Base-by-base conservation (phyloP, 2,797 vertebrate genomes). In the Pseudomugil gertrudae region DNA sequence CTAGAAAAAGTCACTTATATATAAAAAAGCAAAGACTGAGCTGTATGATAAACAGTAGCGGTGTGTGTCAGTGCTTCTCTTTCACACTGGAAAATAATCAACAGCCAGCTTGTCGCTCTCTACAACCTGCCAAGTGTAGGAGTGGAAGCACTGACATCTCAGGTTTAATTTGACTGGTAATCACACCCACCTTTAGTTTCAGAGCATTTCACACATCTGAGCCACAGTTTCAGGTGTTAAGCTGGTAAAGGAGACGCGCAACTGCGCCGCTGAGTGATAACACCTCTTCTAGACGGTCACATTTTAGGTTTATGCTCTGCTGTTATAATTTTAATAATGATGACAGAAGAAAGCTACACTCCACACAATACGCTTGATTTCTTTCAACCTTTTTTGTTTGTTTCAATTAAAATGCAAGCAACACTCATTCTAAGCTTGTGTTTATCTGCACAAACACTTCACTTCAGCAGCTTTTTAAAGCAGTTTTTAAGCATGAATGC, bases 81-180 rank as follows among this genome's bases (percentile, higher is more conserved):
- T 87, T 90, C 78, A 79, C 84, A 55, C 83, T 66, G 66, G 64
- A 83, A 84, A 87, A 89, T 87, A 88, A 89, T 89, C 89, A 88
- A 84, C 88, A 87, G 84, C 81, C 83, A 60, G 69, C 85, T 56
- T 86, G 88, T 88, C 89, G 84, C 90, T 88, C 87, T 40, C 76
- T 61, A 19, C 85, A 86, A 81, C 78, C 87, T 87, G 87, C 74
- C 91, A 90, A 76, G 83, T 79, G 84, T 84, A 77, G 85, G 73
- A 90, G 84, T 80, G 81, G 83, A 85, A 69, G 74, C 84, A 85
- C 47, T 90, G 91, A 92, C 87, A 89, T 91, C 88, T 92, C 90
- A 88, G 90, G 90, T 93, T 93, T 92, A 90, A 93, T 94, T 91
- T 93, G 93, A 92, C 90, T 92, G 88, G 85, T 92, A 90, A 93